Evolutionary conservation across 2,888 invertebrate species (phyloP), one percentile per base, ranked within the genome.

Genomic region (Ditylenchus weischeri): DNA sequence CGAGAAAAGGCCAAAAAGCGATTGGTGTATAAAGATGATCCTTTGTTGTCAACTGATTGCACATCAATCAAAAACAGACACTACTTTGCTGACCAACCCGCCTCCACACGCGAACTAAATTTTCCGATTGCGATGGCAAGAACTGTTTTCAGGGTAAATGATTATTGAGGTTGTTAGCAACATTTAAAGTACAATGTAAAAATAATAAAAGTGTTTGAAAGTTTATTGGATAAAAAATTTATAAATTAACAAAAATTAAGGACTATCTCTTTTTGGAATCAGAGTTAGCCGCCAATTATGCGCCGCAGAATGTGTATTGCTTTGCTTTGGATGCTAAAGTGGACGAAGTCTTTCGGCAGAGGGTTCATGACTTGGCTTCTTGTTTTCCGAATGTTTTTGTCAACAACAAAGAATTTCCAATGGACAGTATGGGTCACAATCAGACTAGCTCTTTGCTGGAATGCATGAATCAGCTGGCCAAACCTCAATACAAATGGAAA

Each of bases 121-220:
- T 73, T 68, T 61, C 73, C 73, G 11, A 58, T 73, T n/a, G 73
- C 73, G 7, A 64, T 63, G 18, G 73, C 72, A 15, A 43, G 71
- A 54, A 68, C 63, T 47, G 73, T 75, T 23, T 75, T 65, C 60
- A 59, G 51, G 57, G 74, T 75, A 60, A 51, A 54, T 51, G 43
- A 18, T 68, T n/a, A 36, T 15, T 23, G 8, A 23, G n/a, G 13
- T 57, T 19, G 38, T 38, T n/a, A 38, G 38, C 38, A 29, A 5
- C 29, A 29, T 29, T 29, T 4, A 29, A 29, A 29, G 5, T 29
- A 5, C 5, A 29, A 29, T 29, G 29, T 2, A 29, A 29, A 4
- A 29, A 29, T 29, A 29, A 29, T 29, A 29, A 29, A 29, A 29
- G 29, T 29, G 3, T 2, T 29, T 29, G 29, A 29, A 4, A 29